Conservation (phyloP, 2,113 vertebrate genomes). For the Macaca mulatta region DNA sequence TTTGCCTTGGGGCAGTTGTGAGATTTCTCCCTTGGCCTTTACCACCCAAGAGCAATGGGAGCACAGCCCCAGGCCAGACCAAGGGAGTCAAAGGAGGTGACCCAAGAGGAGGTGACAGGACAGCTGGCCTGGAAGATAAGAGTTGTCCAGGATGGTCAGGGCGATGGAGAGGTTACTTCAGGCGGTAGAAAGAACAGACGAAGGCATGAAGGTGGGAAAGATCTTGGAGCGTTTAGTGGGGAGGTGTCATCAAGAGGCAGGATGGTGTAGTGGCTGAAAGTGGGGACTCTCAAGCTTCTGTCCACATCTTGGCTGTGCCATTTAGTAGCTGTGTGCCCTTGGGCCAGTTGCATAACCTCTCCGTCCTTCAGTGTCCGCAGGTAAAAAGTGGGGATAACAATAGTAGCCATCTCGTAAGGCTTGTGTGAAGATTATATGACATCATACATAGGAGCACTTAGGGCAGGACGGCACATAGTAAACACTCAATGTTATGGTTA, state of each 20-base stretch:
- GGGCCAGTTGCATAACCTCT: background rate
- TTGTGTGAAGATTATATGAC: background rate
- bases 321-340: background rate
- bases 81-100: background rate
- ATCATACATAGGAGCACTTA: background rate
- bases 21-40: background rate
- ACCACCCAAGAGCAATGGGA: background rate
- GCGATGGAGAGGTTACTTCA: background rate
- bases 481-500: background rate
- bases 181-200: rapidly evolving
- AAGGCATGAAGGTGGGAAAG: rapidly evolving
- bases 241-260: rapidly evolving
- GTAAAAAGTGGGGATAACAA: background rate
- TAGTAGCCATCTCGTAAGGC: background rate
- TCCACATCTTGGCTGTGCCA: background rate
- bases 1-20: background rate
- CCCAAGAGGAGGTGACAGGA: background rate
- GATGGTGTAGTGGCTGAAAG: rapidly evolving
- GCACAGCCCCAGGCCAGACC: background rate
- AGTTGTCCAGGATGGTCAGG: background rate
- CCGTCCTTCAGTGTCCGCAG: background rate
- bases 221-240: no score
- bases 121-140: background rate
- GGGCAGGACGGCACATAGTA: background rate
- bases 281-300: background rate